Base-by-base conservation (phyloP, 2,113 vertebrate genomes). In the Pycnonotus jocosus region DNA sequence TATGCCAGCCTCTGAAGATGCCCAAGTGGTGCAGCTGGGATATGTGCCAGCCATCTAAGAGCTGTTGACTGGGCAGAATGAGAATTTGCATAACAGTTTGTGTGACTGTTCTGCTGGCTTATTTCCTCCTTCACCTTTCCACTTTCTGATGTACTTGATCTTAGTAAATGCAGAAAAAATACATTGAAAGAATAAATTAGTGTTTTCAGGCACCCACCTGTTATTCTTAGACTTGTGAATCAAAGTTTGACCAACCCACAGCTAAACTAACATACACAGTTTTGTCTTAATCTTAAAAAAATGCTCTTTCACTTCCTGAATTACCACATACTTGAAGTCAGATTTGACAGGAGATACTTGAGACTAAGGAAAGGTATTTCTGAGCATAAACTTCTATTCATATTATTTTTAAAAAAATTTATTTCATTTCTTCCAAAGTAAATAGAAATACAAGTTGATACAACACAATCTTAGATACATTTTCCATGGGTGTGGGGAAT, bases 1-100 rank as follows among this genome's bases (percentile, higher is more conserved):
- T 47, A 60, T 0, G 2, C 30, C 64, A 23, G 33, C 45, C 27
- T 58, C 54, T 0, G 0, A 82, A 65, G 60, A 47, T 73, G 58
- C 54, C 35, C 4, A 15, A 33, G 77, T 53, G 64, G 27, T 77
- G 54, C 47, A 82, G 87, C n/a, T 57, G 25, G 56, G 50, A 28
- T 60, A 27, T n/a, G 4, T 62, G 47, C 50, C 81, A 85, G 90
- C 44, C 70, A 9, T 30, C 72, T 20, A 21, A 64, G 48, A 47
- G 58, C 71, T 65, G 70, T 42, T 85, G 47, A 8, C 58, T 23
- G 57, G 44, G 37, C 38, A 92, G 68, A 70, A 40, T 15, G 66
- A 82, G 48, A 58, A 57, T 65, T 91, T 61, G 11, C 38, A 5
- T 20, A 61, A 70, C 37, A 45, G 24, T 81, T 69, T 62, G 15